Evolutionary conservation across 2,888 invertebrate species (phyloP), one percentile per base, ranked within the genome.

Genomic region (Hydrotaea cyrtoneurina): DNA sequence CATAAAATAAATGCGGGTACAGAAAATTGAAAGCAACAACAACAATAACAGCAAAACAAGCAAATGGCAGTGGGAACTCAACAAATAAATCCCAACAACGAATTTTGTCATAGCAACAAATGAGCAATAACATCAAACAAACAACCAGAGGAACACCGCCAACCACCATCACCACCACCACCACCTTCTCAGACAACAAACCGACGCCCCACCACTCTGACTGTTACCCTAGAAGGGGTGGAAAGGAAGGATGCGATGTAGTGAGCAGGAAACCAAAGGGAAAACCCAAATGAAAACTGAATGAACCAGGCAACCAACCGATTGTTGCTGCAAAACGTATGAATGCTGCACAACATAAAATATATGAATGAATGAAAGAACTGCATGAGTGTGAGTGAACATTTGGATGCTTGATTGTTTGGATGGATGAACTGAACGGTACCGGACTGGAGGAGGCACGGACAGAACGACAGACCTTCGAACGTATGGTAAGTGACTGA

Each of bases 401-500:
- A 7, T 31, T 4, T 7, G 31, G 31, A 31, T 31, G 31, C 31
- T 31, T 31, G 31, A 31, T 31, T 31, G 31, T 31, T 31, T 72
- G 71, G 53, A 17, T 31, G 31, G 19, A 72, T 72, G 55, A 10
- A 55, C 36, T 31, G 43, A 36, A 39, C 66, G 4, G 10, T 3
- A 2, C 43, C 43, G 50, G 50, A n/a, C 3, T 50, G n/a, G 4
- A 64, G 8, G 13, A 39, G 78, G 39, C n/a, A 55, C 5, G 46
- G 21, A 50, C 31, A 21, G 71, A 50, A 23, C 5, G 50, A 15
- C 39, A 23, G n/a, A 36, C 53, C 0, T 4, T 26, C 13, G 15
- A 50, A 73, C 78, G 79, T 77, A 85, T 85, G 85, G 73, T 36
- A 79, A 85, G 79, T 72, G 66, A 79, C 85, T 85, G 85, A 85